These are phyloP conservation scores for Aplysina aerophoba DNA, from an alignment of 37 sponge, comb jelly and placozoan genomes.

Conservation along the genomic window DNA sequence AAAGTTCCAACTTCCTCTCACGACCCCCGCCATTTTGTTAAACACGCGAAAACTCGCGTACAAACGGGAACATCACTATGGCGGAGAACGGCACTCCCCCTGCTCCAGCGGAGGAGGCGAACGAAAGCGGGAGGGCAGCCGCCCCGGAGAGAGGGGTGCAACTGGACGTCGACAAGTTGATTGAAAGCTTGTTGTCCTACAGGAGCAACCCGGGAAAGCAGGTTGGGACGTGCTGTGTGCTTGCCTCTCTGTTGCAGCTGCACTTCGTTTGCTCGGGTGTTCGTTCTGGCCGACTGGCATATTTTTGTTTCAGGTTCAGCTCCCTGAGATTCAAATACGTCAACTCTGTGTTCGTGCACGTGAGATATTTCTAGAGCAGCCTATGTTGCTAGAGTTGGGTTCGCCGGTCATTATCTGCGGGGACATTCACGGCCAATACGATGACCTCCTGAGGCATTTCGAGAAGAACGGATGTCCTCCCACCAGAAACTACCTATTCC, in stretches of 20 bases:
- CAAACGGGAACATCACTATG: background rate
- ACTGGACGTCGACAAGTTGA: constrained; percentile 62
- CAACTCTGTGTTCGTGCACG: constrained; percentile 78
- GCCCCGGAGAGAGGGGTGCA: too few species aligned
- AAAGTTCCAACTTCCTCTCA: constrained; percentile 47
- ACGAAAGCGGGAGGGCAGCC: too few species aligned
- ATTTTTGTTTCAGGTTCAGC: constrained; percentile 57
- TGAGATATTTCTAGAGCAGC: constrained; percentile 85
- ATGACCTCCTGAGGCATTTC: constrained; percentile 80
- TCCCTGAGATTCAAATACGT: constrained; percentile 82
- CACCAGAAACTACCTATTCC: constrained; percentile 80
- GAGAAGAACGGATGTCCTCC: constrained; percentile 88
- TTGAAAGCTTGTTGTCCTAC: constrained; percentile 48
- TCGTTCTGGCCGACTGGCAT: too few species aligned
- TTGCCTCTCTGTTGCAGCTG: background rate
- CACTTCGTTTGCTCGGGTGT: background rate
- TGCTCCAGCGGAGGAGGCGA: too few species aligned
- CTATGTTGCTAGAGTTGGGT: constrained; percentile 81
- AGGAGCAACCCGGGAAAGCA: constrained; percentile 72
- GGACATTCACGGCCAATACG: constrained; percentile 93
- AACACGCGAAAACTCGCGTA: background rate
- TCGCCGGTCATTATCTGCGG: constrained; percentile 89
- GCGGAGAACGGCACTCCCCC: background rate
- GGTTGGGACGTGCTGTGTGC: constrained; percentile 12
- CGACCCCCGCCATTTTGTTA: constrained; percentile 20